Conservation (phyloP, 2,888 invertebrate genomes). For the Gonocerus acuteangulatus region DNA sequence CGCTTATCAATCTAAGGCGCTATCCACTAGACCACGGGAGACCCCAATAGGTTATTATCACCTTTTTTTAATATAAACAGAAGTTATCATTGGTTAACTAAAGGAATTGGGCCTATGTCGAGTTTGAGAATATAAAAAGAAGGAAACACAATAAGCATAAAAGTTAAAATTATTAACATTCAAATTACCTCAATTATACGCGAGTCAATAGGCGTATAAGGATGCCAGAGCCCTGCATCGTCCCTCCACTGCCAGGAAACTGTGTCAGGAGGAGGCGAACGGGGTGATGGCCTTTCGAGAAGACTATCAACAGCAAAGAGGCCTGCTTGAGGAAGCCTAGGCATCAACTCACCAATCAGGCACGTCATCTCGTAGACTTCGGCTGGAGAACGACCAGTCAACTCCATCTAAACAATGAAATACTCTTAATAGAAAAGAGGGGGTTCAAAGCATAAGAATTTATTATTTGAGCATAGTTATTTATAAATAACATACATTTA, state of each 20-base stretch:
- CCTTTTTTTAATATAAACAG: too few species aligned
- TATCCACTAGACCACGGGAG: too few species aligned
- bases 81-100: too few species aligned
- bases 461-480: background rate
- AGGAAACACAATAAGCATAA: too few species aligned
- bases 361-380: conserved; percentile 96
- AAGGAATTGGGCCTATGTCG: too few species aligned
- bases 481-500: background rate
- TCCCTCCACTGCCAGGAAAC: conserved; percentile 97
- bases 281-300: conserved; percentile 64
- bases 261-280: conserved; percentile 46
- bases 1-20: too few species aligned
- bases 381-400: conserved; percentile 85
- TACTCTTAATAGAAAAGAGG: background rate
- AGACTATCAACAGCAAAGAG: conserved; percentile 89
- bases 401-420: conserved; percentile 54
- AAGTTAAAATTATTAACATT: too few species aligned
- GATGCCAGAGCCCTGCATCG: conserved; percentile 82
- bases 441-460: background rate
- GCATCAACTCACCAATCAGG: conserved; percentile 94
- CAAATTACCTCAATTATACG: conserved; percentile 79
- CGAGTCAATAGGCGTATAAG: conserved; percentile 87
- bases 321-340: conserved; percentile 87
- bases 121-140: too few species aligned
- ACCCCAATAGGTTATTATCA: too few species aligned